Percentiles rank a stretch among this genome's conserved stretches.
These are phyloP conservation scores for Phthorimaea operculella DNA, from an alignment of 1,140 invertebrate species.

Conservation along the genomic window DNA sequence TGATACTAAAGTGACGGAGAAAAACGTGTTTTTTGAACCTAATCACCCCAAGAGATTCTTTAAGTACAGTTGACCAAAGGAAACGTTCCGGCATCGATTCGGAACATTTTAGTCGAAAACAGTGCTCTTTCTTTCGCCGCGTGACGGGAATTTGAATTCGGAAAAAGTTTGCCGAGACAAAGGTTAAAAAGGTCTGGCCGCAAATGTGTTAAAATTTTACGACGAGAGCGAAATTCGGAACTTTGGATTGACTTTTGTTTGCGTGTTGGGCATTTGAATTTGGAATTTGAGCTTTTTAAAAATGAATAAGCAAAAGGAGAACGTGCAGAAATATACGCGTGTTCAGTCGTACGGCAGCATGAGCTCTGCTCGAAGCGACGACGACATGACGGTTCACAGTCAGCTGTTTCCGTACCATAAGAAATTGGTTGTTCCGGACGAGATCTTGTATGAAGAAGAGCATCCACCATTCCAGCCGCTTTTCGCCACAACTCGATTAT, in stretches of 20 bases:
- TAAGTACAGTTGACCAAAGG: constrained; percentile 63
- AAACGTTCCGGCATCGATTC: constrained; percentile 33
- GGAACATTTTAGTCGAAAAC: constrained; percentile 5
- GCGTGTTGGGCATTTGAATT: background rate
- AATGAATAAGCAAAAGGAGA: constrained; percentile 25
- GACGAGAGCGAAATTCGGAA: background rate
- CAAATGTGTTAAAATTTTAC: background rate
- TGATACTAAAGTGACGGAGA: constrained; percentile 40
- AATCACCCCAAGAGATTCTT: constrained; percentile 62
- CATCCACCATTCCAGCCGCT: constrained; percentile 50
- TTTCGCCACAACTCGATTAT: constrained; percentile 42
- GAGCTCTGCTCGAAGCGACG: constrained; percentile 46
- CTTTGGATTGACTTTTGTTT: constrained; percentile 2
- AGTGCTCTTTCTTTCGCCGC: constrained; percentile 4
- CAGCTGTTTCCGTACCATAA: constrained; percentile 51
- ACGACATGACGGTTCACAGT: constrained; percentile 61
- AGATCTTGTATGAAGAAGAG: constrained; percentile 54
- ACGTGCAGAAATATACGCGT: constrained; percentile 35
- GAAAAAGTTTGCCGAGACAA: constrained; percentile 2
- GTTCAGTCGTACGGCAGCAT: constrained; percentile 61
- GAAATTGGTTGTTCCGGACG: constrained; percentile 49
- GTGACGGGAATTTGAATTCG: constrained; percentile 10
- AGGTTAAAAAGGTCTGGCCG: background rate
- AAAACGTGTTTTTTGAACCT: constrained; percentile 49
- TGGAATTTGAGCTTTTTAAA: constrained; percentile 15